A percentile compares a stretch with the other conserved stretches of the same genome.
Evolutionary conservation across 2,888 invertebrate species (phyloP).

Genomic region (Kuschelorhynchus macadamiae): DNA sequence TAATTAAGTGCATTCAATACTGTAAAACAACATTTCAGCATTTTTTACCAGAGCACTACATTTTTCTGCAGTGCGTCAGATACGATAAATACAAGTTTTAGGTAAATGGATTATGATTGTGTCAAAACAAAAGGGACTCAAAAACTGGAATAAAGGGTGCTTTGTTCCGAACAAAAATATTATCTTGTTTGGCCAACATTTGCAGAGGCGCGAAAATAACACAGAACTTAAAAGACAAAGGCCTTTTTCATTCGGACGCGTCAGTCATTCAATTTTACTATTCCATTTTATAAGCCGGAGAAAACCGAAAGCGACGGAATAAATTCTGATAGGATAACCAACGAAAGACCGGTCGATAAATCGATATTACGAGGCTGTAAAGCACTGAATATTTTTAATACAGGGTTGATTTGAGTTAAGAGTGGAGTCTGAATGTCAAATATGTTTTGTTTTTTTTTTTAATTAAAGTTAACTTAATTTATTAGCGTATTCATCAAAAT

Average conservation of each 20-base stretch:
- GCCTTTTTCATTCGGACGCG: slow-evolving; percentile 46
- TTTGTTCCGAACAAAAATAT: slow-evolving; percentile 45
- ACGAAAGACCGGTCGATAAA: slow-evolving; percentile 13
- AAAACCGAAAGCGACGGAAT: slow-evolving; percentile 36
- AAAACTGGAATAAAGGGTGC: slow-evolving; percentile 31
- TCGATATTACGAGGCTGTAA: not conserved
- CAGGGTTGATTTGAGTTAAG: too few relatives aligned
- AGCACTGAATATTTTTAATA: too few relatives aligned
- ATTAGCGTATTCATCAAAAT: too few relatives aligned
- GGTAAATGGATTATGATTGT: slow-evolving; percentile 42
- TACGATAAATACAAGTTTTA: slow-evolving; percentile 28
- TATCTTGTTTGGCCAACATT: slow-evolving; percentile 47
- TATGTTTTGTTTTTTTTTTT: too few relatives aligned
- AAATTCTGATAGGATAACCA: slow-evolving; percentile 40
- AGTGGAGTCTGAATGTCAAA: too few relatives aligned
- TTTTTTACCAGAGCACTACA: too few relatives aligned
- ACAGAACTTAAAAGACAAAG: slow-evolving; percentile 47
- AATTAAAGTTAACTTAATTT: too few relatives aligned
- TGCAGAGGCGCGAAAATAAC: slow-evolving; percentile 44
- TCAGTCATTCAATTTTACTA: slow-evolving; percentile 49
- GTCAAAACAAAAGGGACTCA: slow-evolving; percentile 15
- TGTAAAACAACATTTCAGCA: too few relatives aligned
- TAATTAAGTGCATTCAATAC: too few relatives aligned
- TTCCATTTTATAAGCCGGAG: slow-evolving; percentile 34
- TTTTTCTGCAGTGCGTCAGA: too few relatives aligned